Evolutionary conservation across 2,888 invertebrate species (phyloP).

Genomic region (Phaedon cochleariae): DNA sequence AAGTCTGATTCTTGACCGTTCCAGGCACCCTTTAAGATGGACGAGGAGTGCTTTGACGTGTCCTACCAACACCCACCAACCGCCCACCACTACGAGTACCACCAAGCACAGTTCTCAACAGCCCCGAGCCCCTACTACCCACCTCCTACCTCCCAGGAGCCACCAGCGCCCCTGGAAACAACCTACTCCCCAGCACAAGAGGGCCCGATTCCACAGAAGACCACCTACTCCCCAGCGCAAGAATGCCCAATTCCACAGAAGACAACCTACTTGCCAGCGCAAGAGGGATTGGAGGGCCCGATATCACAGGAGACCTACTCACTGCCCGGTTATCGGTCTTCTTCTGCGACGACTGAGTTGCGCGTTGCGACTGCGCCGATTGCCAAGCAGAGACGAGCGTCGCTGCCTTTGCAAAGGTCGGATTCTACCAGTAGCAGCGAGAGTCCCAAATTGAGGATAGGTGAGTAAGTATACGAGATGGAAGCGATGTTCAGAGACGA

Average conservation of each 20-base stretch:
- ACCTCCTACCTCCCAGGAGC: slow-evolving; percentile 64
- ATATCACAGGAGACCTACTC: slow-evolving; percentile 69
- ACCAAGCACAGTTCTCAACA: slow-evolving; percentile 66
- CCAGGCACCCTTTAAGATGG: slow-evolving; percentile 77
- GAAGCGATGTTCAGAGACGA: too few relatives aligned
- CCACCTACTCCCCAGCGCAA: too few relatives aligned
- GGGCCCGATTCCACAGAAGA: too few relatives aligned
- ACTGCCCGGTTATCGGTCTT: slow-evolving; percentile 63
- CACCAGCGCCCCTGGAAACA: too few relatives aligned
- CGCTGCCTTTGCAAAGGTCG: slow-evolving; percentile 80
- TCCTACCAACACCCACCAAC: slow-evolving; percentile 66
- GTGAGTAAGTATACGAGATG: neutral
- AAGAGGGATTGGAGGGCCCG: too few relatives aligned
- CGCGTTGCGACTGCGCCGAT: slow-evolving; percentile 72
- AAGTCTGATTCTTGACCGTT: slow-evolving; percentile 22
- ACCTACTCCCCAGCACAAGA: too few relatives aligned
- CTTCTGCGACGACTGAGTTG: slow-evolving; percentile 70
- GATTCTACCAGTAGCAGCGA: slow-evolving; percentile 83
- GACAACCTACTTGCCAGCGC: too few relatives aligned
- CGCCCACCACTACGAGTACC: slow-evolving; percentile 70
- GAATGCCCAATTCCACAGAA: too few relatives aligned
- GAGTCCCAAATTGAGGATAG: slow-evolving; percentile 72
- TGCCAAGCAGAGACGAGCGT: slow-evolving; percentile 76
- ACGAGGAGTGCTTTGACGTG: slow-evolving; percentile 83
- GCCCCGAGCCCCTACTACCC: slow-evolving; percentile 66